Conservation (phyloP, 2,797 vertebrate species). For the Monodelphis domestica region DNA sequence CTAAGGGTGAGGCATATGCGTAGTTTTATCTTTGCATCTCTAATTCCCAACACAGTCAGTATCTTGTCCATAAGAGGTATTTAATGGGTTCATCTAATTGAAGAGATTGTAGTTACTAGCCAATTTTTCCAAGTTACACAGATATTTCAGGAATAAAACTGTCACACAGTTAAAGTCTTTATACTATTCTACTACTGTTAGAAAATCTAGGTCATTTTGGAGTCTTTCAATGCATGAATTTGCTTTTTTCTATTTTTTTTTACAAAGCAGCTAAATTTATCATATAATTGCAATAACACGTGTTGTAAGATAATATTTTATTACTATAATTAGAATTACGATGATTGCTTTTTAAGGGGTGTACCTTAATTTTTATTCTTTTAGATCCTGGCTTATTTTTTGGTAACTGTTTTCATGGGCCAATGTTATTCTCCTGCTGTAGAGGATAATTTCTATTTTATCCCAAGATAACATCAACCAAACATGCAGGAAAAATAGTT, state of each 20-base stretch:
- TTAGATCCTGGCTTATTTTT: constrained; percentile 75
- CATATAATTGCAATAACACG: constrained; percentile 70
- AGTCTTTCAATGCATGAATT: constrained; percentile 59
- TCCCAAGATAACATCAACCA: constrained; percentile 75
- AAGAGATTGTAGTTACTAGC: not conserved
- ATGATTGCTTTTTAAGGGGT: constrained; percentile 64
- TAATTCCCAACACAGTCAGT: not conserved
- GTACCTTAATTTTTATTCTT: constrained; percentile 74
- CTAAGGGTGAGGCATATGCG: not conserved
- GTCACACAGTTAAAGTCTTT: constrained; percentile 33
- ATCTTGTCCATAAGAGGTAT: not conserved
- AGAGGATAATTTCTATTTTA: constrained; percentile 77
- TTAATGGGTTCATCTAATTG: not conserved
- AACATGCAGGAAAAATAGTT: constrained; percentile 84
- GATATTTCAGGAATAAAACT: not conserved
- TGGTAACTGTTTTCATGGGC: constrained; percentile 70
- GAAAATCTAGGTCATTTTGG: constrained; percentile 65
- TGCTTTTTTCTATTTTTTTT: constrained; percentile 68
- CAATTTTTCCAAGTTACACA: not conserved
- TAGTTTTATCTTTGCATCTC: not conserved
- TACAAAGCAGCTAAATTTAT: constrained; percentile 64
- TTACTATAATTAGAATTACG: constrained; percentile 64
- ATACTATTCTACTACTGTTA: constrained; percentile 45
- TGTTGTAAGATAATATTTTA: constrained; percentile 68
- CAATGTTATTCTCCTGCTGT: constrained; percentile 71